Evolutionary conservation across 2,113 vertebrate genomes (phyloP).

Genomic region (Morone chrysops): DNA sequence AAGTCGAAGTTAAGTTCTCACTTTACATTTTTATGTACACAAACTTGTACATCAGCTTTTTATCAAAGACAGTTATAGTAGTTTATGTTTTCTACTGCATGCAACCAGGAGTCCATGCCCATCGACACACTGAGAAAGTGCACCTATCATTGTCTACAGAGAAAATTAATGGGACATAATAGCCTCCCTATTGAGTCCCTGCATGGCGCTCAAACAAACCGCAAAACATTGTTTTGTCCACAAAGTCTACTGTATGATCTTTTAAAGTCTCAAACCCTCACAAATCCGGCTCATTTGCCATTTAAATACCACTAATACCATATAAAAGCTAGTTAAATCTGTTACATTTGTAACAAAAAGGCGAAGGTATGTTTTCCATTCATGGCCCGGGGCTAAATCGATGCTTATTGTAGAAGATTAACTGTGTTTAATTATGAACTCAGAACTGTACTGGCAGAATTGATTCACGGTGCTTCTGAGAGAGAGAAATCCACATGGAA

Average conservation of each 20-base stretch:
- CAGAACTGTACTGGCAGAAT: slow-evolving; percentile 37
- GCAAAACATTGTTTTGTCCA: slow-evolving; percentile 5
- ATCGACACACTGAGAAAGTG: not conserved
- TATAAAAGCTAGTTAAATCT: slow-evolving; percentile 25
- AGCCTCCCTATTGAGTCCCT: not conserved
- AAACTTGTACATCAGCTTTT: not conserved
- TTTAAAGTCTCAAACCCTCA: not conserved
- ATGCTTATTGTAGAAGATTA: slow-evolving; percentile 63
- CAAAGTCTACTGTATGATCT: not conserved
- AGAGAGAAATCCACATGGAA: slow-evolving; percentile 30
- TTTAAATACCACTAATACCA: slow-evolving; percentile 22
- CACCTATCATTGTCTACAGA: not conserved
- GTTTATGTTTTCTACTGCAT: no score
- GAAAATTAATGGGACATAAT: not conserved
- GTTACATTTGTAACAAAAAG: slow-evolving; percentile 17
- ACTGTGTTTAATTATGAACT: slow-evolving; percentile 59
- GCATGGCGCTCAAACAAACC: not conserved
- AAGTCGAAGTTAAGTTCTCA: not conserved
- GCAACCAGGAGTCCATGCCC: not conserved
- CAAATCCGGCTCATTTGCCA: slow-evolving; percentile 10
- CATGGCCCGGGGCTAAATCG: slow-evolving; percentile 23
- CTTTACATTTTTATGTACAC: not conserved
- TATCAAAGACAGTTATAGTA: no score
- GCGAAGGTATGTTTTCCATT: slow-evolving; percentile 8
- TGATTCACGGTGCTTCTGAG: slow-evolving; percentile 24